Conservation (phyloP, 2,888 invertebrate genomes). For the Camptogramma bilineatum region DNA sequence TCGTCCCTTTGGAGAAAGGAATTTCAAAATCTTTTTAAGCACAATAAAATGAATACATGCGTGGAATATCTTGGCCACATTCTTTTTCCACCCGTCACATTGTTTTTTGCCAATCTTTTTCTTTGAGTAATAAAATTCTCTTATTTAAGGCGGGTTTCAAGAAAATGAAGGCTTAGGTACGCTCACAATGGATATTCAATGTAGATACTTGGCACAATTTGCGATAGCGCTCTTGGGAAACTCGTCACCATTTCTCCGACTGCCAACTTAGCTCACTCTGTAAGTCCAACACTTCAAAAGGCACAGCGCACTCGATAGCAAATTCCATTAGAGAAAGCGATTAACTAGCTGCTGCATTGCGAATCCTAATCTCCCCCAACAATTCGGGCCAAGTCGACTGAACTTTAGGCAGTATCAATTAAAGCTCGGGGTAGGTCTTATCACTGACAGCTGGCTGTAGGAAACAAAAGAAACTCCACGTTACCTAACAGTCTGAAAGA, state of each 20-base stretch:
- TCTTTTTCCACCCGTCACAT: slow-evolving; percentile 3
- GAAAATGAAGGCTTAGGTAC: slow-evolving; percentile 4
- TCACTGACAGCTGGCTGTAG: slow-evolving; percentile 25
- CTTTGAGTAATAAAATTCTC: slow-evolving; percentile 8
- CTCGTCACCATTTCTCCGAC: neutral
- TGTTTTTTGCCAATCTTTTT: slow-evolving; percentile 6
- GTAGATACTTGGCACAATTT: slow-evolving; percentile 3
- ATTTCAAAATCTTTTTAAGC: slow-evolving; percentile 22
- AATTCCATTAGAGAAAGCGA: slow-evolving; percentile 34
- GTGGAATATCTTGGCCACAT: slow-evolving; percentile 10
- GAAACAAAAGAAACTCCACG: slow-evolving; percentile 17
- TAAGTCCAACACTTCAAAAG: slow-evolving; percentile 15
- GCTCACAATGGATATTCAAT: slow-evolving; percentile 2
- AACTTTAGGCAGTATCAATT: slow-evolving; percentile 43
- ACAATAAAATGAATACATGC: slow-evolving; percentile 30
- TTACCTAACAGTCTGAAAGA: slow-evolving; percentile 3
- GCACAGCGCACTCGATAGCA: slow-evolving; percentile 24
- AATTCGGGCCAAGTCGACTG: slow-evolving; percentile 22
- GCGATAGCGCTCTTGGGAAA: neutral
- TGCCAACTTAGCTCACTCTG: slow-evolving; percentile 16
- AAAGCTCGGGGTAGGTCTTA: slow-evolving; percentile 41
- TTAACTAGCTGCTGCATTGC: slow-evolving; percentile 36
- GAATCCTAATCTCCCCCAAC: slow-evolving; percentile 29
- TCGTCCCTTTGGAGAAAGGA: slow-evolving; percentile 18
- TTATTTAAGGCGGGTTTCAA: slow-evolving; percentile 5